Evolutionary conservation across 2,888 invertebrate genomes (phyloP), one percentile per base, ranked within the genome.

Genomic region (Philereme transversata): DNA sequence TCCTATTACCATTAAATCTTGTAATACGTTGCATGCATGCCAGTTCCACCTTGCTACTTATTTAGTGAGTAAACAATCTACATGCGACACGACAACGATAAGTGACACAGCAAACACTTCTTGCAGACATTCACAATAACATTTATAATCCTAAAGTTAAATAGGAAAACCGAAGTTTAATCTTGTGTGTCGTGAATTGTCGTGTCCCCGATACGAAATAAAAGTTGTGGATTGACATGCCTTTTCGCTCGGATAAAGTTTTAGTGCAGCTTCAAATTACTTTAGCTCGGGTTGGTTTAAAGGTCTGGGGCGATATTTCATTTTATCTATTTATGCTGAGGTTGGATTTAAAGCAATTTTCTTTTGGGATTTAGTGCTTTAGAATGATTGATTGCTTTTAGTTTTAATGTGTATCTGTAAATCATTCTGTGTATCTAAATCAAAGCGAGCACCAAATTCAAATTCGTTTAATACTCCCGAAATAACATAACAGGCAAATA

Each of bases 81-180:
- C 34, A 38, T 50, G 50, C 35, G 36, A 33, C 9, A 34, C 34
- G 48, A 11, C 40, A 10, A 36, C 22, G 38, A 44, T 44, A 59
- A 56, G 36, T 62, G 51, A 44, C 47, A 48, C 46, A 51, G 44
- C 44, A 57, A 61, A 58, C 56, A 49, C 58, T 64, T 62, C 60
- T 62, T 60, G 54, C 64, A 59, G 54, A 58, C 56, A 57, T 65
- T 62, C 67, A 66, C 70, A 68, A 70, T 64, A 55, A 60, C 68
- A 72, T 61, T 68, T 68, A 63, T 65, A 69, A 71, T 58, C 51
- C 61, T 38, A 65, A 83, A 83, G 77, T 82, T 81, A 77, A 77
- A 82, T 79, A 72, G 69, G 72, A 75, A 78, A 71, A 64, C 60
- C 68, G 62, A 73, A 73, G 69, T 72, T 75, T 70, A 69, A 71